Base-by-base conservation (phyloP, 2,113 vertebrate species). In the Rhinichthys klamathensis region DNA sequence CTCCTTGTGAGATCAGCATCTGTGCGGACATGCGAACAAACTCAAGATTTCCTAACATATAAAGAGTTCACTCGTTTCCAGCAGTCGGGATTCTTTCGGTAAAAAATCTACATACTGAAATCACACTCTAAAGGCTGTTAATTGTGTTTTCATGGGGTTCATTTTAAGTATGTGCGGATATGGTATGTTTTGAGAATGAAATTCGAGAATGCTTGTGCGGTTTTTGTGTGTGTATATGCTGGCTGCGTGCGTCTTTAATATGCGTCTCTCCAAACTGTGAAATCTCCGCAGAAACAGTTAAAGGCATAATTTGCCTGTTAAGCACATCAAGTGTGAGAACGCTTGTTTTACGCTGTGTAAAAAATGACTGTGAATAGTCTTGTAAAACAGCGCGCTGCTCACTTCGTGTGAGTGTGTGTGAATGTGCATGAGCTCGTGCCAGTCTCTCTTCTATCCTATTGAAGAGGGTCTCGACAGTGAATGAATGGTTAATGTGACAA, bases 251-350 rank as follows among this genome's bases (percentile, higher is more conserved):
- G 67, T 56, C 30, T 65, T 44, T 60, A 23, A 67, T 54, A 30
- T 51, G 25, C 49, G 0, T 80, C 82, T 75, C 67, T 74, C 27
- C 15, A 72, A 85, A 82, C 58, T 84, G 83, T 81, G 74, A 67
- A 80, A 73, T 77, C 67, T 69, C 56, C 38, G 69, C 32, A 65
- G 65, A 69, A 80, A 84, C 38, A 70, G 75, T 88, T 83, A 85
- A 85, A 84, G 69, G 70, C 83, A 69, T 85, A 35, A 83, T 89
- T 83, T 90, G 80, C 80, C 86, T 82, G 80, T 87, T 85, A 88
- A 86, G 67, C 85, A 85, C 81, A 73, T 84, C 72, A 81, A 56
- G 60, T 41, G 75, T 60, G 80, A 81, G 83, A 44, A 23, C 44
- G 76, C 60, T n/a, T 80, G 16, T 84, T 89, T 87, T 58, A 88